phyloP scores from a whole-genome alignment of 2,888 invertebrate genomes.

The Pristionchus exspectatus region DNA sequence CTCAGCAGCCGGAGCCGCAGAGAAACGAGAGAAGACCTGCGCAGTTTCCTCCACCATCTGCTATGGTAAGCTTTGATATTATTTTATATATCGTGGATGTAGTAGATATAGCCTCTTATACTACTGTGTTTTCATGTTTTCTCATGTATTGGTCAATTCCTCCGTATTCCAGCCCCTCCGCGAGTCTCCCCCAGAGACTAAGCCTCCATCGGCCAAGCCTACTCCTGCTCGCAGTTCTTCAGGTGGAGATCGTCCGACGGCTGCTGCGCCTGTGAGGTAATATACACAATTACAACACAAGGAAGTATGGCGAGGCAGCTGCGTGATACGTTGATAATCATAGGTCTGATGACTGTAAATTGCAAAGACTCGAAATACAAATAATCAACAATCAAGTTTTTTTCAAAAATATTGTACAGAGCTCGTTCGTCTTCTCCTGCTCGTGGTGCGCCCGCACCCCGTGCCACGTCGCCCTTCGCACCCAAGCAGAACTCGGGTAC shows the following conservation, averaged over 20 bases:
- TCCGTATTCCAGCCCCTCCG: background rate
- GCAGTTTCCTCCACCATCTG: background rate
- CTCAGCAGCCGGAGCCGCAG: background rate
- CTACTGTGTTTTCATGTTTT: no score
- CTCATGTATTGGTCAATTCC: no score
- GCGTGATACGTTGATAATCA: no score
- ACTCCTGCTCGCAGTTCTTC: background rate
- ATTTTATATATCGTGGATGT: background rate
- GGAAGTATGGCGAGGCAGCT: background rate
- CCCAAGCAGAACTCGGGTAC: constrained; percentile 42
- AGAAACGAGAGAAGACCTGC: background rate
- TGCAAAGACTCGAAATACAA: no score
- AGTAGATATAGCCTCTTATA: no score
- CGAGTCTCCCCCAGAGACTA: background rate
- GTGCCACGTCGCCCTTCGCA: constrained; percentile 2
- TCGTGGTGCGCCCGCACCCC: background rate
- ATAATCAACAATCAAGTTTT: no score
- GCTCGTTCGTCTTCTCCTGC: background rate
- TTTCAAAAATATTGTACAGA: background rate
- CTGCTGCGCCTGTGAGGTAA: background rate
- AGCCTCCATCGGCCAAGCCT: constrained; percentile 4
- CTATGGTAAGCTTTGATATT: background rate
- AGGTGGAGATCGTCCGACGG: background rate
- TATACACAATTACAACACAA: background rate
- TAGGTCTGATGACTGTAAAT: no score